Evolutionary conservation across 1,140 invertebrate species (phyloP), one percentile per base, ranked within the genome.

Genomic region (Atta texana): DNA sequence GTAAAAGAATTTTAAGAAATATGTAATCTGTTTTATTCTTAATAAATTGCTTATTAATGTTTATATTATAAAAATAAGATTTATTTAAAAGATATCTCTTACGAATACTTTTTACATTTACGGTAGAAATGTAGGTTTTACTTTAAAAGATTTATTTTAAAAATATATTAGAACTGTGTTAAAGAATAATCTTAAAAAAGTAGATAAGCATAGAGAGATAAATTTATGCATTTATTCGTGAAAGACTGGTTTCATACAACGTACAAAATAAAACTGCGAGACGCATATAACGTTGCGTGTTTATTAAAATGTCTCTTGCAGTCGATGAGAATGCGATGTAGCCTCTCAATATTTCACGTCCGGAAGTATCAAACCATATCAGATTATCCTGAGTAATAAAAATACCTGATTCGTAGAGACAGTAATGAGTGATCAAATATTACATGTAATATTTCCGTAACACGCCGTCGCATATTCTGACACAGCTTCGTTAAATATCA

Each of bases 401-500:
- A 59, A 71, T 81, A 69, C 61, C 87, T 89, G 89, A 92, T 92
- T 90, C 87, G 86, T 78, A 85, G 87, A 91, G 90, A 87, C 89
- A 87, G 86, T 91, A 92, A 92, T 68, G 82, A 85, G 91, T 80
- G 84, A 91, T 92, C 92, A 90, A 91, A 91, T 93, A 91, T 91
- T 92, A 87, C 88, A 90, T 84, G 76, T 74, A 84, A 81, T 64
- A 85, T 76, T 78, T 72, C 76, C 80, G 80, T 75, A 81, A 71
- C 39, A 68, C 53, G 80, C 69, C 87, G 68, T 74, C 68, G 80
- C 59, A 66, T 74, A 78, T 89, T 87, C 88, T 87, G 89, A 72
- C 85, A 85, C 59, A 59, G 85, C 85, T 87, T 90, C 88, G 89
- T 91, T 92, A 92, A 93, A 92, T 91, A 92, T 92, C 92, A 92